phyloP scores from a whole-genome alignment of 2,888 invertebrate species.

The Agapostemon virescens region DNA sequence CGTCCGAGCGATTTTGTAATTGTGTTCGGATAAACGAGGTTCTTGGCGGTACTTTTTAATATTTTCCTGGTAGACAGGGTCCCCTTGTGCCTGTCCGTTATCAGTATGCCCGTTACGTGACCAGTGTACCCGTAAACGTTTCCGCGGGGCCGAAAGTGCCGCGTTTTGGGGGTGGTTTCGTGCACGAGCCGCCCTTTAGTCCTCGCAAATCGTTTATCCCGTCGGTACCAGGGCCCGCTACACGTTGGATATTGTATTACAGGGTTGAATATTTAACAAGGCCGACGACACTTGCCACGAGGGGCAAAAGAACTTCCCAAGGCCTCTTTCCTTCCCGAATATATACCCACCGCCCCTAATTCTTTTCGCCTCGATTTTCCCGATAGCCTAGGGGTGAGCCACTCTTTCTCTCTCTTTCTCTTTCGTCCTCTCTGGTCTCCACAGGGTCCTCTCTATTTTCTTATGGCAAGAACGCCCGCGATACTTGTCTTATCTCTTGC shows the following conservation, averaged over 20 bases:
- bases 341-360: conserved; percentile 66
- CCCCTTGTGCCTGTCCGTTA: neutral
- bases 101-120: conserved; percentile 9
- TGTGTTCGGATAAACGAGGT: neutral
- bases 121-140: conserved; percentile 39
- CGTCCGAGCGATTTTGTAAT: neutral
- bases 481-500: conserved; percentile 60
- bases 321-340: conserved; percentile 53
- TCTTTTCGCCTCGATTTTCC: conserved; percentile 72
- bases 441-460: conserved; percentile 34
- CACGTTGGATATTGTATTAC: conserved; percentile 81
- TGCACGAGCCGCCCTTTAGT: conserved; percentile 32
- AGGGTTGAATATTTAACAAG: conserved; percentile 82
- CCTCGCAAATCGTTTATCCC: conserved; percentile 70
- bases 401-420: neutral
- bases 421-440: neutral
- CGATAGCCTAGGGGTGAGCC: conserved; percentile 56
- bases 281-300: conserved; percentile 72
- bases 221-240: conserved; percentile 65
- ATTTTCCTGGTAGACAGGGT: neutral
- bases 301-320: conserved; percentile 65
- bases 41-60: neutral
- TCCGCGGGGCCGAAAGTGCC: conserved; percentile 42
- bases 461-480: conserved; percentile 53
- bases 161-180: conserved; percentile 42